Conservation (phyloP, 2,113 vertebrate genomes). For the Perca flavescens region DNA sequence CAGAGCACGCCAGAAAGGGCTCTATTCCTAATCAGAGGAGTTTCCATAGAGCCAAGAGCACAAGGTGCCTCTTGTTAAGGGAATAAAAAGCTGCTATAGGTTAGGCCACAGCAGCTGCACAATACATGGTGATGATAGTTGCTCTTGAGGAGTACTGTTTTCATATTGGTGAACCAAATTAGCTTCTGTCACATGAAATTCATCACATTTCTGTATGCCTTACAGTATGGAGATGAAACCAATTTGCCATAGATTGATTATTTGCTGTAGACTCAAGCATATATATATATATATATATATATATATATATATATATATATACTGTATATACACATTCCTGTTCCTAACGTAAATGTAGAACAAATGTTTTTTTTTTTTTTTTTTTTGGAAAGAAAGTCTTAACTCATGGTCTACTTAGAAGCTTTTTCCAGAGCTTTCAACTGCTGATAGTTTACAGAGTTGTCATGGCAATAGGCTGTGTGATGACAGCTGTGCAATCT, state of each 20-base stretch:
- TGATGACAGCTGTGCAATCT: background rate
- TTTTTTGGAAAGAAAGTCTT: background rate
- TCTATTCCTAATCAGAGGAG: slow-evolving; percentile 69
- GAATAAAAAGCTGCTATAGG: slow-evolving; percentile 59
- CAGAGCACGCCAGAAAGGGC: slow-evolving; percentile 45
- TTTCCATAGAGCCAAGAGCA: slow-evolving; percentile 72
- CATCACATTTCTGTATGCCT: slow-evolving; percentile 11
- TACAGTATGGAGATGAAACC: background rate
- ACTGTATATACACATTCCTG: background rate
- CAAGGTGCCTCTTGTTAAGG: slow-evolving; percentile 77
- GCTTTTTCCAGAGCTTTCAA: slow-evolving; percentile 5
- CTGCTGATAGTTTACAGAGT: background rate
- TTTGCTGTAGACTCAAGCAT: background rate
- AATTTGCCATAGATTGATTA: background rate
- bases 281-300: too few relatives aligned
- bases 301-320: too few relatives aligned
- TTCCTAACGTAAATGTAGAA: background rate
- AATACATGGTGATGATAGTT: slow-evolving; percentile 63
- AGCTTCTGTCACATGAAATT: slow-evolving; percentile 39
- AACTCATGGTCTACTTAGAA: background rate
- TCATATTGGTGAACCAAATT: slow-evolving; percentile 43
- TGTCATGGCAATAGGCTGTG: background rate
- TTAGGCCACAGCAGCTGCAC: slow-evolving; percentile 57
- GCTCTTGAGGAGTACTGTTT: slow-evolving; percentile 46
- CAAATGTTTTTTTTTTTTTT: background rate